phyloP scores from a whole-genome alignment of 92 coral and sea anemone species.

The Epizoanthus rinbou region DNA sequence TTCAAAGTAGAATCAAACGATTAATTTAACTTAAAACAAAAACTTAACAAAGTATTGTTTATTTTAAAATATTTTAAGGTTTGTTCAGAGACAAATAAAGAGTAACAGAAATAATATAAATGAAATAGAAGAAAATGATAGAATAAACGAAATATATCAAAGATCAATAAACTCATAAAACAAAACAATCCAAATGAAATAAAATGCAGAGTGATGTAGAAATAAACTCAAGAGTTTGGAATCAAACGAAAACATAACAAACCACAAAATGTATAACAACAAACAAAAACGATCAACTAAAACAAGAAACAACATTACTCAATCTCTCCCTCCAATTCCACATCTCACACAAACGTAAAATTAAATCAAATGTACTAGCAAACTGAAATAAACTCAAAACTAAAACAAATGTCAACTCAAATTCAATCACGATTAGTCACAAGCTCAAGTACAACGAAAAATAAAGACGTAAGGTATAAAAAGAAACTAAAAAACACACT shows the following conservation, averaged over 20 bases:
- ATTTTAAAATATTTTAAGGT: too few relatives aligned
- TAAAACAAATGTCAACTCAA: not conserved
- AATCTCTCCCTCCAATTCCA: not conserved
- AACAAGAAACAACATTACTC: not conserved
- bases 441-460: conserved; percentile 36
- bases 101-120: not conserved
- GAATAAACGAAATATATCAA: not conserved
- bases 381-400: not conserved
- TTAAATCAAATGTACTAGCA: not conserved
- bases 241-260: too few relatives aligned
- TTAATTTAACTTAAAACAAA: too few relatives aligned
- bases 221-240: too few relatives aligned
- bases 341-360: not conserved
- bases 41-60: too few relatives aligned
- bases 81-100: not conserved
- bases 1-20: not conserved
- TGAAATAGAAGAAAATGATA: not conserved
- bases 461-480: not conserved
- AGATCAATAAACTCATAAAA: not conserved
- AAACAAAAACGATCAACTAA: not conserved
- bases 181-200: not conserved
- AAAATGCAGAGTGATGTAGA: too few relatives aligned
- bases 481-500: not conserved
- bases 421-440: not conserved
- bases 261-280: not conserved